phyloP scores from a whole-genome alignment of 2,113 vertebrate species.

The Lanius ludovicianus region DNA sequence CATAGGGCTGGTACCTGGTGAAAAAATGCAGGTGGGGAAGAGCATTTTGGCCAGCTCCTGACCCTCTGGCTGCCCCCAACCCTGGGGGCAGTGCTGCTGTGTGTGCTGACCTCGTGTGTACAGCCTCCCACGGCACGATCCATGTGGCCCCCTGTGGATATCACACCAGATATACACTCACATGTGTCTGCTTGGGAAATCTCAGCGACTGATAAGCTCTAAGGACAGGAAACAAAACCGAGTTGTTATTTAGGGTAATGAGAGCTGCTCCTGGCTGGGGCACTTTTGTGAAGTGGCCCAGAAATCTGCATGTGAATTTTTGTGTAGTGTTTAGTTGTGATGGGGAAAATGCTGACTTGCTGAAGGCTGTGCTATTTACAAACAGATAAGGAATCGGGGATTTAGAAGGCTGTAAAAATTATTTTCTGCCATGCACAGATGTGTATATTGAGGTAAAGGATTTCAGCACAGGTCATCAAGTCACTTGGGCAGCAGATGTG shows the following conservation, averaged over 20 bases:
- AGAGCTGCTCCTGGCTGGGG: not conserved
- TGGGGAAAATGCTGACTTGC: not conserved
- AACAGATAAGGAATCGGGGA: not conserved
- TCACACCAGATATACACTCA: accelerated
- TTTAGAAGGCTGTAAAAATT: not conserved
- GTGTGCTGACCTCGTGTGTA: accelerated
- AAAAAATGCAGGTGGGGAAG: not conserved
- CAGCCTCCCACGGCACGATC: accelerated
- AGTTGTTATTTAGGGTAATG: not conserved
- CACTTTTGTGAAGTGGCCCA: not conserved
- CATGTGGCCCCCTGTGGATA: accelerated
- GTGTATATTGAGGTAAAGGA: not conserved
- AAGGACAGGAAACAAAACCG: not conserved
- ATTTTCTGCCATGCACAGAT: not conserved
- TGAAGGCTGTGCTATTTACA: not conserved
- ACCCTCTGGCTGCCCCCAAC: too few species aligned
- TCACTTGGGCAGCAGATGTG: accelerated
- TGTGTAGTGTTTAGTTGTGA: not conserved
- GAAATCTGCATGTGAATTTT: not conserved
- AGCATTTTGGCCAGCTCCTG: not conserved
- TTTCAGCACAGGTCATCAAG: not conserved
- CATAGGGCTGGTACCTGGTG: not conserved
- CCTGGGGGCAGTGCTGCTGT: not conserved
- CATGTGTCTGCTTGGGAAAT: not conserved
- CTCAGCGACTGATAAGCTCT: not conserved